Evolutionary conservation across 2,113 vertebrate genomes (phyloP), one percentile per base, ranked within the genome.

Genomic region (Pitta sordida): DNA sequence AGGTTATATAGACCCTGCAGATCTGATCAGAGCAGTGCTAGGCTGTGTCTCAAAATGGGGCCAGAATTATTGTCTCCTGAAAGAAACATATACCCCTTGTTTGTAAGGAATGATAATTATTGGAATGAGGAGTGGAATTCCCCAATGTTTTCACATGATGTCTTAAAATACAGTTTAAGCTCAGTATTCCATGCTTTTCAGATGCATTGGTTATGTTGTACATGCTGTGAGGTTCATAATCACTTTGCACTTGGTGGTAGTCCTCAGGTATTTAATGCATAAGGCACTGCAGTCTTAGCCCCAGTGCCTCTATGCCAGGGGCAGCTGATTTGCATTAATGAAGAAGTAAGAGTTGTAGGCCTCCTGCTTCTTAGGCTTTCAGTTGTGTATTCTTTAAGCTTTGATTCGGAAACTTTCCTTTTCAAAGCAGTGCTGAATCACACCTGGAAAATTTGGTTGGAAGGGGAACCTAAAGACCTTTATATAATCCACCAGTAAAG

Each of bases 401-500:
- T 86, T 82, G 49, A 65, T 68, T 64, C 79, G 44, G 52, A 91
- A 86, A 52, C 18, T 86, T 85, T 41, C 21, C 41, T 85, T 88
- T 87, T 83, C 39, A 64, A 44, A 93, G 58, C 41, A 44, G 11
- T 85, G 58, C 49, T 79, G 65, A 87, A 88, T 87, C 46, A 56
- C 48, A 85, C 24, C 52, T 90, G 70, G 24, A 76, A 30, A 76
- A 32, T 1, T 52, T 74, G 24, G 24, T 79, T 44, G 43, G 43
- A 36, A 51, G 39, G 39, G 12, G 44, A 70, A 15, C 12, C 18
- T 48, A 44, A n/a, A 60, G 36, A 30, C 4, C 14, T 91, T 80
- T 80, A n/a, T 56, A 7, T 67, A 55, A 79, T 58, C 26, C 13
- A n/a, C 22, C 16, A 44, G 13, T 39, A 49, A 69, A 81, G 27